A percentile compares a stretch with the other conserved stretches of the same genome.
Conservation (phyloP, 2,113 vertebrate genomes). For the Cricetomys ansorgei region DNA sequence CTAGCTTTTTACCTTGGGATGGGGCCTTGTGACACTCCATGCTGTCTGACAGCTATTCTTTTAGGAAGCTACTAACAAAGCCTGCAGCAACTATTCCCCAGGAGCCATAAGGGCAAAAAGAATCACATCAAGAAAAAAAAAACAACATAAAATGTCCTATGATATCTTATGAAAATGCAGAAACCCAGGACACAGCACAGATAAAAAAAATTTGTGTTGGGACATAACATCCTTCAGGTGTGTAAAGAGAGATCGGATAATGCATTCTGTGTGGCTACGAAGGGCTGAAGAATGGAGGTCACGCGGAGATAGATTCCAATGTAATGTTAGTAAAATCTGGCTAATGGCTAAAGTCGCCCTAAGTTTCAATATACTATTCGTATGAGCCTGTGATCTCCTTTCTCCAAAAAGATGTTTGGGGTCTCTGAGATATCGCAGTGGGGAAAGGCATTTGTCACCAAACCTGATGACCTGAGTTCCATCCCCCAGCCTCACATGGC, state of each 20-base stretch:
- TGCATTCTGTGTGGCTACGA: conserved; percentile 17
- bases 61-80: conserved; percentile 12
- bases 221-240: conserved; percentile 2
- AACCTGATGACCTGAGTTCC: too few species aligned
- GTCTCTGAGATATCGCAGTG: not conserved
- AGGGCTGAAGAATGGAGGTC: not conserved
- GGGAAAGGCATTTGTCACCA: not conserved
- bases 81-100: not conserved
- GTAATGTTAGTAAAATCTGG: conserved; percentile 41
- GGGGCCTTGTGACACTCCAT: not conserved
- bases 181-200: not conserved
- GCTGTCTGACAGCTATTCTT: not conserved
- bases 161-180: not conserved
- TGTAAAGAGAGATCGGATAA: conserved; percentile 4
- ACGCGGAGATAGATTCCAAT: conserved; percentile 14
- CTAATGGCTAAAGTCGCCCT: conserved; percentile 17
- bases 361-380: not conserved
- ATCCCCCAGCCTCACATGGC: not conserved
- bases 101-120: not conserved
- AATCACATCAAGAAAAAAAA: too few species aligned
- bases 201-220: not conserved
- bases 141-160: too few species aligned
- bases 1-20: not conserved
- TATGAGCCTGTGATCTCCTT: not conserved
- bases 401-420: not conserved